Percentiles rank a stretch among this genome's conserved stretches.
Conservation (phyloP, 2,888 invertebrate genomes). For the Phoenoteleia sp. region DNA sequence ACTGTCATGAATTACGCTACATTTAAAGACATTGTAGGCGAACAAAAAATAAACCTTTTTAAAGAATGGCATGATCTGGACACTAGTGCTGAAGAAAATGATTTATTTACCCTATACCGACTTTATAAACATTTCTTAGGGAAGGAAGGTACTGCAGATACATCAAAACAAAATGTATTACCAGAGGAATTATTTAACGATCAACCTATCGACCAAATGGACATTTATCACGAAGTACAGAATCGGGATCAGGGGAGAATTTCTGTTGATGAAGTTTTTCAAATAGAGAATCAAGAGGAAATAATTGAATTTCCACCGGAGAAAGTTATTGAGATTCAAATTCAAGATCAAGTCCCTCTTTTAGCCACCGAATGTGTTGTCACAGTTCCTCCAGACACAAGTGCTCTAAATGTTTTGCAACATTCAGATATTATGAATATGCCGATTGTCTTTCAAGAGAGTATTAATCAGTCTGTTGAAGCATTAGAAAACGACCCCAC, state of each 20-base stretch:
- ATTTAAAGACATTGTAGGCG: conserved; percentile 27
- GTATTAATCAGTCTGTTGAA: conserved; percentile 3
- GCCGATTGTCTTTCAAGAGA: conserved; percentile 20
- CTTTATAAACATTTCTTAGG: conserved; percentile 16
- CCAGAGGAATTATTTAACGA: not conserved
- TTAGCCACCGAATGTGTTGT: not conserved
- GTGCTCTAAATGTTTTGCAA: conserved; percentile 6
- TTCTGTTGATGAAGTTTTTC: not conserved
- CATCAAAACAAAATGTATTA: not conserved
- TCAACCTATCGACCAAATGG: not conserved
- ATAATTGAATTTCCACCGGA: not conserved
- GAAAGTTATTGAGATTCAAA: not conserved
- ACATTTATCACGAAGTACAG: not conserved
- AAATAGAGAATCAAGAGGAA: not conserved
- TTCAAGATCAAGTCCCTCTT: not conserved
- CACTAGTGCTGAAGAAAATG: conserved; percentile 21
- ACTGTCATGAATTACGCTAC: conserved; percentile 13
- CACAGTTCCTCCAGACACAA: not conserved
- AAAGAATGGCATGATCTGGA: conserved; percentile 22
- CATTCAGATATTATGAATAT: conserved; percentile 33
- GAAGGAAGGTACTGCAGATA: not conserved
- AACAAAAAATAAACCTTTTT: conserved; percentile 23
- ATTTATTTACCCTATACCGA: conserved; percentile 25
- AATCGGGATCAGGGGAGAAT: not conserved
- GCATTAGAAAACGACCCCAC: not conserved